Base-by-base conservation (phyloP, 2,113 vertebrate genomes). In the Podarcis muralis region DNA sequence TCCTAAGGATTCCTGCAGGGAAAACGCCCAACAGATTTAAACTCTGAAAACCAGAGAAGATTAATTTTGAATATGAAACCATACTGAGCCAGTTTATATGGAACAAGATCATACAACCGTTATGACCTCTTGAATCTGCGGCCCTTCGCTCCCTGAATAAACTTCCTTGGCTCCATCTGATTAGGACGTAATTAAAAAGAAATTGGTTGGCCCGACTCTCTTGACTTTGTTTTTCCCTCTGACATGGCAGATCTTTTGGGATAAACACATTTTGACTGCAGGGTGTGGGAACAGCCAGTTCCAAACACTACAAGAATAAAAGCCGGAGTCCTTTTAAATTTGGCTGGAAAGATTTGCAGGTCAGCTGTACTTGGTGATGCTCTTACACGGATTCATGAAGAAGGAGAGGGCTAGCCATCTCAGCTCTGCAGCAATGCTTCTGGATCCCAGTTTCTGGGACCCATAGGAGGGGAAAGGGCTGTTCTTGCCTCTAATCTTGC, bases 1-100 rank as follows among this genome's bases (percentile, higher is more conserved):
- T 84, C 22, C 71, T 27, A 76, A 84, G 0, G 59, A 81, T 76
- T n/a, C 1, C 0, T 71, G 8, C 40, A 4, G 62, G 32, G 66
- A 91, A 11, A 71, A 74, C 0, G 75, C 68, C 62, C 78, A 32
- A 59, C 35, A 30, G 8, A 69, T 62, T 75, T 87, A 89, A 18
- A 43, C 74, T 82, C 32, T 25, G n/a, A 68, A 78, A 86, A 76
- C 84, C 79, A 0, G 30, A 35, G 2, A 4, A 4, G 62, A 81
- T 32, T 81, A 88, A 90, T 62, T 62, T 62, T 62, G 12, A 78
- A 83, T 71, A 78, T 1, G 13, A 30, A 57, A 22, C 18, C 20
- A 6, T 30, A 8, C 9, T 25, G 71, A 82, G 94, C 95, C 89
- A 91, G 95, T 93, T 93, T 92, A 90, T 91, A 65, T 43, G 0